Percentiles rank a stretch among this genome's conserved stretches.
Evolutionary conservation across 1,140 invertebrate genomes (phyloP).

Genomic region (Apolygus lucorum): DNA sequence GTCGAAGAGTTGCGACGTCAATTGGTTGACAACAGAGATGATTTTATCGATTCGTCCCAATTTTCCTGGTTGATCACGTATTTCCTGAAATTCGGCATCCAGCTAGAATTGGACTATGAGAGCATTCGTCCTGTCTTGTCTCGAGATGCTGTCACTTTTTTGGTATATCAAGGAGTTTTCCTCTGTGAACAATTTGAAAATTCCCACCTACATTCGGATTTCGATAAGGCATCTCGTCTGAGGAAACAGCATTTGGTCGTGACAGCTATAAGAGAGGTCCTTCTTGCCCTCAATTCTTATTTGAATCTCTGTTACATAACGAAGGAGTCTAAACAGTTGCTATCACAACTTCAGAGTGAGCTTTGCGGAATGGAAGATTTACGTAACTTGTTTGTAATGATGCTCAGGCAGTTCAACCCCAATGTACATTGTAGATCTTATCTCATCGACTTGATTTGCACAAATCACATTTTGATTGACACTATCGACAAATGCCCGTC

Average conservation of each 20-base stretch:
- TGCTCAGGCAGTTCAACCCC: conserved; percentile 59
- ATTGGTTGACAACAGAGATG: conserved; percentile 48
- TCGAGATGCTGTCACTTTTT: conserved; percentile 58
- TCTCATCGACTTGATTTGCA: conserved; percentile 66
- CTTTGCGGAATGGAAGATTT: conserved; percentile 55
- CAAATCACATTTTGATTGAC: conserved; percentile 62
- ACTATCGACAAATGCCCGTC: conserved; percentile 52
- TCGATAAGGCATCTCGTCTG: conserved; percentile 52
- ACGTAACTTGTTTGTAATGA: conserved; percentile 57
- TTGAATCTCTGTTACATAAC: conserved; percentile 50
- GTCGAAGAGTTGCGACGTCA: conserved; percentile 54
- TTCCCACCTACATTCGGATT: conserved; percentile 47
- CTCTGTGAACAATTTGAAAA: conserved; percentile 63
- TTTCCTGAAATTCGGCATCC: conserved; percentile 64
- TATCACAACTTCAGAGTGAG: conserved; percentile 46
- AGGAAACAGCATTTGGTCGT: conserved; percentile 61
- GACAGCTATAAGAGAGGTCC: conserved; percentile 61
- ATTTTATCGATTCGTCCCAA: conserved; percentile 61
- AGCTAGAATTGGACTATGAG: conserved; percentile 60
- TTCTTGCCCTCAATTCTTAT: conserved; percentile 60
- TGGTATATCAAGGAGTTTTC: conserved; percentile 62
- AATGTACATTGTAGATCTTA: conserved; percentile 59
- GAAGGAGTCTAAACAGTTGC: conserved; percentile 46
- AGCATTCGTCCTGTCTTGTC: conserved; percentile 60
- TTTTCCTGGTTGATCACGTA: conserved; percentile 74